Conservation (phyloP, 2,888 invertebrate genomes). For the Palloptera scutellata region DNA sequence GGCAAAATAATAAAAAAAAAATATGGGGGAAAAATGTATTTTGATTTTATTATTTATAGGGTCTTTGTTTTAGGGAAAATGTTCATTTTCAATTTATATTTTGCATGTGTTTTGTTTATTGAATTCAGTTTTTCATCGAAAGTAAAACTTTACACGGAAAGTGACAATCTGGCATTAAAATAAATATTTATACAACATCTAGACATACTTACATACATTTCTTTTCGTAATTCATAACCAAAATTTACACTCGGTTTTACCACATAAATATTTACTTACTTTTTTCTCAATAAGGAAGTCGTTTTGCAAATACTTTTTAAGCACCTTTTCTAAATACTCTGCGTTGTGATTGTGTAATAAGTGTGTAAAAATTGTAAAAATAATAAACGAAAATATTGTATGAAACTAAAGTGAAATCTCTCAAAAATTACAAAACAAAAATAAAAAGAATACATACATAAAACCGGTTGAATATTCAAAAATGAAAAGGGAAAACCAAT, state of each 20-base stretch:
- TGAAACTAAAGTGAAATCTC: too few relatives aligned
- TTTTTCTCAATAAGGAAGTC: conserved; percentile 22
- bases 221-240: conserved; percentile 14
- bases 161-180: too few relatives aligned
- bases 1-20: conserved; percentile 19
- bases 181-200: conserved; percentile 10
- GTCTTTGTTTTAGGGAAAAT: not conserved
- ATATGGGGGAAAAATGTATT: too few relatives aligned
- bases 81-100: conserved; percentile 7
- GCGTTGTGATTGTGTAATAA: conserved; percentile 63
- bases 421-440: conserved; percentile 11
- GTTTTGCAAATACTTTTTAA: conserved; percentile 33
- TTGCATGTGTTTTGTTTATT: conserved; percentile 13
- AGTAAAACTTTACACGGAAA: too few relatives aligned
- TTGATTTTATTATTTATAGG: not conserved
- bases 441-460: conserved; percentile 37
- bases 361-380: conserved; percentile 47
- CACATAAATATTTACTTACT: conserved; percentile 16
- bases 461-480: not conserved
- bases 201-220: conserved; percentile 28
- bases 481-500: too few relatives aligned
- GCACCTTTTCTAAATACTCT: conserved; percentile 59
- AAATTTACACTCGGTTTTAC: conserved; percentile 9
- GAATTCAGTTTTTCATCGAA: conserved; percentile 9
- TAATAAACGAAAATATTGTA: too few relatives aligned